These are phyloP conservation scores for Hydractinia echinata DNA, from an alignment of 30 jellyfish, hydroid and myxozoan species.

Conservation along the genomic window DNA sequence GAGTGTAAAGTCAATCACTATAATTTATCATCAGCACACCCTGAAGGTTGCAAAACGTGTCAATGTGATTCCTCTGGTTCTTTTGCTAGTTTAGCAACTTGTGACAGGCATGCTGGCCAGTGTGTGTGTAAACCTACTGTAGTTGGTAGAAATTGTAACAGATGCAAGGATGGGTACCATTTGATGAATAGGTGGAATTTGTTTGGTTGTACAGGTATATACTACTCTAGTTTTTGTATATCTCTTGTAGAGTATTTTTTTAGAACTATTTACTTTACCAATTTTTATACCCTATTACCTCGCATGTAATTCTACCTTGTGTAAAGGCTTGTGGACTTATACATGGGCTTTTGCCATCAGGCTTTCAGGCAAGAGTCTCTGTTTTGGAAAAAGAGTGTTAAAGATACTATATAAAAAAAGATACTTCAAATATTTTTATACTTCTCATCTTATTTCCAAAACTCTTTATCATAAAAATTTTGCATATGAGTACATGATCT, in stretches of 20 bases:
- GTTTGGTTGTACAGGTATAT: slow-evolving; percentile 80
- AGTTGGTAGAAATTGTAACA: slow-evolving; percentile 61
- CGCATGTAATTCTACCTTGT: no score
- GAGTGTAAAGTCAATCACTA: slow-evolving; percentile 24
- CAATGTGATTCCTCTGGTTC: slow-evolving; percentile 76
- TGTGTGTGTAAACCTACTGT: slow-evolving; percentile 70
- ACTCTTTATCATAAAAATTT: no score
- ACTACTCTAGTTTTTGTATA: not conserved
- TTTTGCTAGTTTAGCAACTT: slow-evolving; percentile 39
- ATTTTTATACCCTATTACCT: not conserved
- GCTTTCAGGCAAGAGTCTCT: no score
- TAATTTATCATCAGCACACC: slow-evolving; percentile 53
- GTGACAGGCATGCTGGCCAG: slow-evolving; percentile 71
- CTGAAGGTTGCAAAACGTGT: slow-evolving; percentile 67
- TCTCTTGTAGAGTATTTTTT: not conserved
- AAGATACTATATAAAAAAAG: no score
- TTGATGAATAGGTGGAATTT: slow-evolving; percentile 27
- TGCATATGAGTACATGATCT: no score
- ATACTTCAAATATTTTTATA: no score
- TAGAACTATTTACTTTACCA: not conserved
- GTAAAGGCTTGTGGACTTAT: no score
- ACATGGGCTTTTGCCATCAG: no score
- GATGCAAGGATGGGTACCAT: slow-evolving; percentile 55
- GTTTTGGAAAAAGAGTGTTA: no score
- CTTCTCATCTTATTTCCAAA: no score